phyloP scores from a whole-genome alignment of 1,140 invertebrate genomes.

The Helicoverpa zea region DNA sequence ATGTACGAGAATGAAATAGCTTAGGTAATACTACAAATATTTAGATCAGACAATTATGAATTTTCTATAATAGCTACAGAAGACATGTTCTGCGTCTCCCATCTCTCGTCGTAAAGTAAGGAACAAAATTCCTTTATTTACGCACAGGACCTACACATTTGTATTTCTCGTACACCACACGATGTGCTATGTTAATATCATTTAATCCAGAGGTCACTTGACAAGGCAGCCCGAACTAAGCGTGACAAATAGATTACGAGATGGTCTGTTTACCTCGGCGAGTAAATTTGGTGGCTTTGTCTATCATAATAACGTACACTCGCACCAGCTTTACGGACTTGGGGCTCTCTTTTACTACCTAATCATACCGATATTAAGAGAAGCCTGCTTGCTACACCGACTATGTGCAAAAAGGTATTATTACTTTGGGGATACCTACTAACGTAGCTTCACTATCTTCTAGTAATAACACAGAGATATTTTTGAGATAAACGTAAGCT shows the following conservation, averaged over 20 bases:
- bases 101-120: no score
- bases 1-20: background rate
- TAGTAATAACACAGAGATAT: no score
- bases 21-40: no score
- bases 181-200: slow-evolving; percentile 33
- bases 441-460: background rate
- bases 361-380: slow-evolving; percentile 11
- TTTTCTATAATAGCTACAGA: no score
- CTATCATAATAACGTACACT: background rate
- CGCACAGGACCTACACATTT: background rate
- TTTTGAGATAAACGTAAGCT: no score
- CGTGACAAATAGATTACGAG: slow-evolving; percentile 52
- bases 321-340: slow-evolving; percentile 3
- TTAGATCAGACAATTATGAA: no score
- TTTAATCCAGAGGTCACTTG: slow-evolving; percentile 42
- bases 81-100: no score
- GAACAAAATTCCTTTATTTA: no score
- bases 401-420: background rate
- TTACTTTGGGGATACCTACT: background rate
- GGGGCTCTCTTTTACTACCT: slow-evolving; percentile 9
- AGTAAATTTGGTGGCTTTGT: slow-evolving; percentile 34
- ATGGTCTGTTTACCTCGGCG: slow-evolving; percentile 37
- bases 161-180: background rate
- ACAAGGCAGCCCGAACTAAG: slow-evolving; percentile 34
- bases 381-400: background rate